Conservation (phyloP, 1,140 invertebrate genomes). For the Rhynchophorus ferrugineus region DNA sequence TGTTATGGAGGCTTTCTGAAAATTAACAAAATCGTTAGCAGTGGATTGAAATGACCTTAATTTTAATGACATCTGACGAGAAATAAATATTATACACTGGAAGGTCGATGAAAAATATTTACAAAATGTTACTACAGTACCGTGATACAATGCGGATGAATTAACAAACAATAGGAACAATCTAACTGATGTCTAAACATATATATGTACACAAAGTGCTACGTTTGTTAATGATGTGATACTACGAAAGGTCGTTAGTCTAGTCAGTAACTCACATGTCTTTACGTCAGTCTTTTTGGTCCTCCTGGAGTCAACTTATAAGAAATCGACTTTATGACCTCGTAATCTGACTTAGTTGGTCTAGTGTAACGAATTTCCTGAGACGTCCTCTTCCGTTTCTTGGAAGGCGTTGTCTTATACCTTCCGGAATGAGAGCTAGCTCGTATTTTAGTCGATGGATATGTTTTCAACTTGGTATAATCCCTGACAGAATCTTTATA, state of each 20-base stretch:
- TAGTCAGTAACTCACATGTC: conserved; percentile 6
- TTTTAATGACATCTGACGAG: no score
- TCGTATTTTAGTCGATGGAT: background rate
- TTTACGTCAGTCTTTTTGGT: conserved; percentile 30
- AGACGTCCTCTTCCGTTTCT: conserved; percentile 10
- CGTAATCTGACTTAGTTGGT: conserved; percentile 12
- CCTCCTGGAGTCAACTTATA: conserved; percentile 29
- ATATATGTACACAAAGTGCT: background rate
- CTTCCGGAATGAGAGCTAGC: background rate
- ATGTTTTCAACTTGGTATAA: background rate
- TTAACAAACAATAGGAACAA: no score
- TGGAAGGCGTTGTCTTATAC: conserved; percentile 7
- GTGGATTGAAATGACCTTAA: no score
- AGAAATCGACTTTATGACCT: conserved; percentile 24
- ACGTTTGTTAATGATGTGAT: background rate
- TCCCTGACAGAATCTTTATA: background rate
- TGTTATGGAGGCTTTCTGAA: background rate
- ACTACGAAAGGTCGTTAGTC: conserved; percentile 1
- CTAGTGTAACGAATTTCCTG: conserved; percentile 5
- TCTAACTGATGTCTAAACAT: no score
- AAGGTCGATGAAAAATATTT: no score
- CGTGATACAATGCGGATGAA: no score
- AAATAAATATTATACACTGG: no score
- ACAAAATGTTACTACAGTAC: no score
- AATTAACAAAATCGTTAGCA: no score